phyloP scores from a whole-genome alignment of 2,797 vertebrate species.

The Coreius guichenoti region DNA sequence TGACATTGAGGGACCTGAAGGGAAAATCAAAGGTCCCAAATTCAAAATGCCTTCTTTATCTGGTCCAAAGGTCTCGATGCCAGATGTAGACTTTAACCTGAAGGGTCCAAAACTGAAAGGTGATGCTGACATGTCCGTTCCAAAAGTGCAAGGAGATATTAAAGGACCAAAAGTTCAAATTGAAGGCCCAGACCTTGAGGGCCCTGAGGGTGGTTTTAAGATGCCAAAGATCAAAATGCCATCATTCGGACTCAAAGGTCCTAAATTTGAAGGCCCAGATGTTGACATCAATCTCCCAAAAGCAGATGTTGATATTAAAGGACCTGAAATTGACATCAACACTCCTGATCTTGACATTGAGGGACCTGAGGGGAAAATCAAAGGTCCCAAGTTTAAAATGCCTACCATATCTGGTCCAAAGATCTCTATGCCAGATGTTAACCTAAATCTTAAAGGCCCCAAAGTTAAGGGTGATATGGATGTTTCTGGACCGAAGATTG shows the following conservation, averaged over 20 bases:
- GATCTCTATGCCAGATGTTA: neutral
- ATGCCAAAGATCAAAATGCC: slow-evolving; percentile 54
- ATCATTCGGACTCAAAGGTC: slow-evolving; percentile 56
- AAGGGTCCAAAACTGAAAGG: slow-evolving; percentile 43
- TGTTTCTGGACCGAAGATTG: neutral
- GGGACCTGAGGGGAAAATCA: neutral
- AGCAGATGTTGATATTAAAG: neutral
- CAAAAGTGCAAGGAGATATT: slow-evolving; percentile 56
- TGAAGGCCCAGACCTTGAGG: slow-evolving; percentile 30
- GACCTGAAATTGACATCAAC: neutral
- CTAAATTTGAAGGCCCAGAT: slow-evolving; percentile 52
- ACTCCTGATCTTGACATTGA: neutral
- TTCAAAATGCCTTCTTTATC: neutral
- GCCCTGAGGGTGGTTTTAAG: slow-evolving; percentile 10
- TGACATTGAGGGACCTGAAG: slow-evolving; percentile 49
- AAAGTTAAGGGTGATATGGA: neutral
- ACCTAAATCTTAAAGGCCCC: neutral
- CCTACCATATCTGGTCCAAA: neutral
- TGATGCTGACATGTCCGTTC: neutral
- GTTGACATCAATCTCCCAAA: slow-evolving; percentile 50
- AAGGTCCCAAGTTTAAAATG: neutral
- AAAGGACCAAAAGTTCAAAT: slow-evolving; percentile 56
- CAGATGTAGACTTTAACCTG: neutral
- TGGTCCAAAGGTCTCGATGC: slow-evolving; percentile 40
- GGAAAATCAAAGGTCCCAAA: slow-evolving; percentile 50